Percentiles rank a stretch among this genome's conserved stretches.
Evolutionary conservation across 37 sponge, comb jelly and placozoan genomes (phyloP).

Genomic region (Petrosia ficiformis): DNA sequence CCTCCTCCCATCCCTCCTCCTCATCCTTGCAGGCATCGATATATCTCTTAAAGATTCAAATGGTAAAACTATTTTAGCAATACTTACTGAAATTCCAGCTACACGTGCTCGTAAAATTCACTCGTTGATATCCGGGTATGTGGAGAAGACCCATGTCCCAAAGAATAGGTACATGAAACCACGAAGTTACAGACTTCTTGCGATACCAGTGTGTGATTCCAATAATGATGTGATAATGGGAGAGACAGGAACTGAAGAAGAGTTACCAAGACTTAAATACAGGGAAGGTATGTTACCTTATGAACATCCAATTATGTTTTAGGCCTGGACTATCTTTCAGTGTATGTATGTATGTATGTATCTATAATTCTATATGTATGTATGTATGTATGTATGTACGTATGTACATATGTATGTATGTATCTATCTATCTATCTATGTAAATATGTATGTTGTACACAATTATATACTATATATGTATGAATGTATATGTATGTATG

Average conservation of each 20-base stretch:
- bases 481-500: too few species aligned
- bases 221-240: too few species aligned
- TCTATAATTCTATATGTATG: too few species aligned
- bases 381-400: too few species aligned
- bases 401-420: too few species aligned
- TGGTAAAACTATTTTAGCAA: constrained; percentile 48
- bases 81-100: constrained; percentile 38
- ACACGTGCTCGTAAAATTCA: constrained; percentile 20
- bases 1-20: not conserved
- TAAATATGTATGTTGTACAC: too few species aligned
- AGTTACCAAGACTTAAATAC: not conserved
- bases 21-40: constrained; percentile 19
- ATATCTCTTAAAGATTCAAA: constrained; percentile 31
- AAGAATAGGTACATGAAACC: constrained; percentile 3
- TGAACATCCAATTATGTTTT: too few species aligned
- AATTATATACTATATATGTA: too few species aligned
- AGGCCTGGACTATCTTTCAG: too few species aligned
- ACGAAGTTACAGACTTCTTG: not conserved
- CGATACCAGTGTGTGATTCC: not conserved
- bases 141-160: not conserved
- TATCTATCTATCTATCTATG: too few species aligned
- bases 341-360: too few species aligned
- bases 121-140: constrained; percentile 28
- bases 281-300: not conserved
- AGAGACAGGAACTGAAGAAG: not conserved